Evolutionary conservation across 2,797 vertebrate species (phyloP), one percentile per base, ranked within the genome.

Genomic region (Myotis findleyi): DNA sequence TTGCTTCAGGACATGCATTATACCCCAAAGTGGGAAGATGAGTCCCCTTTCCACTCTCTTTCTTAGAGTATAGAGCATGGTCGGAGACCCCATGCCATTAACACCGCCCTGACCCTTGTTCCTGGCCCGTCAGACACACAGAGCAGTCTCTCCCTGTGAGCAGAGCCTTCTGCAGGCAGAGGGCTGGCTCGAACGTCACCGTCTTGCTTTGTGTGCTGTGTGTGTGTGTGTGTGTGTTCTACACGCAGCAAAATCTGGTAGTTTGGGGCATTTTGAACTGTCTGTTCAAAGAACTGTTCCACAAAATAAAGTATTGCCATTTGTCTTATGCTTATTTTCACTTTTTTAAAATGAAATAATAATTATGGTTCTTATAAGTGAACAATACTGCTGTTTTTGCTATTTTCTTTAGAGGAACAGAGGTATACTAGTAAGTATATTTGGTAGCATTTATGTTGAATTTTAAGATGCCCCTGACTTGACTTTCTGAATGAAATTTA

Each of bases 401-500:
- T 77, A 38, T 86, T 88, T 75, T 87, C 36, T 89, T 95, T 53
- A 73, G 66, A 81, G 36, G 53, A 85, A 1, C 13, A 79, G 17
- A 94, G 23, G 41, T 51, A 3, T 77, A 44, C 41, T 11, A 44
- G 41, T 80, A 55, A 69, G 2, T 76, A 33, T 79, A 79, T 47
- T 62, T 79, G 36, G 17, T 69, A 89, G 95, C 14, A 94, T 53
- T 87, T 66, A 53, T 66, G 53, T 64, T 69, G 88, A 51, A 85
- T 36, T 89, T 76, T 82, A 86, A 88, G 85, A 89, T 75, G 49
- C 8, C 41, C 27, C 36, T 94, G n/a, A 62, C 71, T 87, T 94
- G n/a, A 62, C 71, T 87, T 92, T 83, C 47, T 92, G 49, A 89
- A 76, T 82, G 47, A 82, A 89, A 96, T 76, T 53, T 85, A 82